These are phyloP conservation scores for Tokudaia tokunoshimensis DNA, from an alignment of 2,797 vertebrate genomes.

Conservation along the genomic window DNA sequence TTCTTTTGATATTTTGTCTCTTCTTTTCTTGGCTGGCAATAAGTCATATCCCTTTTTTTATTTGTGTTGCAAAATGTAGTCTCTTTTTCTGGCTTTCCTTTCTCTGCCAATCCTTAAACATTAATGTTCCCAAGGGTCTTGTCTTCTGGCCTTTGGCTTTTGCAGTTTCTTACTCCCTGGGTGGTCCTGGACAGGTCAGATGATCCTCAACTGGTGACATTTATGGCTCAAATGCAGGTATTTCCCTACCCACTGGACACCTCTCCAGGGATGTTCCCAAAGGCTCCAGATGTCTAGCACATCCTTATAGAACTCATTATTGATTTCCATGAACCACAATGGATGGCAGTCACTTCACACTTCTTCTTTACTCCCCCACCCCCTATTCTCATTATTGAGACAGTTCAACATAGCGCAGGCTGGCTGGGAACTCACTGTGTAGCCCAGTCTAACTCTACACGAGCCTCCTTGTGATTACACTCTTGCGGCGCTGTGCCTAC, in stretches of 20 bases:
- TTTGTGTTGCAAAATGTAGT: background rate
- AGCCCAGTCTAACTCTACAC: background rate
- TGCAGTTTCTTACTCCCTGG: background rate
- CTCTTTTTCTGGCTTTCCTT: background rate
- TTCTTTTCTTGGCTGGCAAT: background rate
- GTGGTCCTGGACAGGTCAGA: background rate
- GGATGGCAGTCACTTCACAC: background rate
- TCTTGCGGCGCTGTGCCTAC: background rate
- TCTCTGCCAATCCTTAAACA: background rate
- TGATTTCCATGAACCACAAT: background rate
- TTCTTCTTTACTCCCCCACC: background rate
- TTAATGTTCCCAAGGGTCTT: background rate
- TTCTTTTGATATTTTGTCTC: background rate
- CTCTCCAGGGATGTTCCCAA: background rate
- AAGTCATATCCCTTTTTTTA: background rate
- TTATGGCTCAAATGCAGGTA: background rate
- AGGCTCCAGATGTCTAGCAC: background rate
- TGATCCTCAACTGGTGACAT: background rate
- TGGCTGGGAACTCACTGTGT: background rate
- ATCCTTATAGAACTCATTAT: background rate
- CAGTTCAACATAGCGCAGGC: background rate
- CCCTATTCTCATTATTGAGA: background rate
- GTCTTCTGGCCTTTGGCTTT: constrained; percentile 36
- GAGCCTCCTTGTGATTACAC: background rate
- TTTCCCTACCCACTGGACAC: background rate